These are phyloP conservation scores for Apodemus speciosus DNA, from an alignment of 2,113 vertebrate genomes.

Conservation along the genomic window DNA sequence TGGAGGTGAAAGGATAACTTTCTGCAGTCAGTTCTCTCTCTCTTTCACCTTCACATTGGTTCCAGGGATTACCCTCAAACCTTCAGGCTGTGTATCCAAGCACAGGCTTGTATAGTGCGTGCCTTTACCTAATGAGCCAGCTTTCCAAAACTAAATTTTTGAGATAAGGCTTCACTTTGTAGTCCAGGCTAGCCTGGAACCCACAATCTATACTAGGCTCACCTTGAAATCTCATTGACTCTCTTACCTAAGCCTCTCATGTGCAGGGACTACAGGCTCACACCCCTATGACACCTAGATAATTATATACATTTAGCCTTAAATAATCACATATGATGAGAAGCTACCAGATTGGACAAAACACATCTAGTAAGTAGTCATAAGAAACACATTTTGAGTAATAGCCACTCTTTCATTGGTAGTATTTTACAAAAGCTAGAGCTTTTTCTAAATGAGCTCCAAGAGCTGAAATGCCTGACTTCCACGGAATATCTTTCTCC, in stretches of 20 bases:
- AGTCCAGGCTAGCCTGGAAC: not conserved
- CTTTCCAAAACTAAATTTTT: not conserved
- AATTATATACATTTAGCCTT: constrained; percentile 26
- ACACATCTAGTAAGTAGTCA: constrained; percentile 10
- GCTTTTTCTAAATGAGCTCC: constrained; percentile 47
- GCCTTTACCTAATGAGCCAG: not conserved
- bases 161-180: not conserved
- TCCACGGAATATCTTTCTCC: constrained; percentile 1
- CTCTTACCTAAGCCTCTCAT: not conserved
- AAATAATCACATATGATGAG: not conserved
- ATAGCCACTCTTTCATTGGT: not conserved
- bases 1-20: not conserved
- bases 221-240: not conserved
- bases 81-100: not conserved
- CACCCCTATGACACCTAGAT: not conserved
- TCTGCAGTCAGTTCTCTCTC: not conserved
- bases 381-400: constrained; percentile 44
- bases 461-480: constrained; percentile 37
- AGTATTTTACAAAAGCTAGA: not conserved
- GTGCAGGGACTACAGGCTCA: not conserved
- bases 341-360: not conserved
- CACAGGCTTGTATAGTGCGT: not conserved
- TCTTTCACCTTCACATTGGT: not conserved
- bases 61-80: not conserved
- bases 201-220: not conserved